Base-by-base conservation (phyloP, 1,140 invertebrate genomes). In the Babylonia areolata region DNA sequence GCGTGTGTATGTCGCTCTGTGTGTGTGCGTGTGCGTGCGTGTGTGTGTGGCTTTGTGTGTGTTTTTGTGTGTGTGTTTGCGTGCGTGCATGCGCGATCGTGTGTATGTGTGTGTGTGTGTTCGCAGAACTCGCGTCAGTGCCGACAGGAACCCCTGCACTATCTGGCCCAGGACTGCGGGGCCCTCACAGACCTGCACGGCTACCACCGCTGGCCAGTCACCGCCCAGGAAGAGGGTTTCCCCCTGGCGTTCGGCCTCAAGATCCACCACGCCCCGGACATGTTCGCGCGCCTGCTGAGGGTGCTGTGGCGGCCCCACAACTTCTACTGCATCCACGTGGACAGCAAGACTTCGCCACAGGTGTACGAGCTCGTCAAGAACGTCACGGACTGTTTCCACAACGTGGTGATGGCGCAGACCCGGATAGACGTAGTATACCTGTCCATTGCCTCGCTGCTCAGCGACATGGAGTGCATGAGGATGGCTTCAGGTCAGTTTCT, bases 261-360 rank as follows among this genome's bases (percentile, higher is more conserved):
- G 81, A 88, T 93, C 88, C 90, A 92, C 80, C 84, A 77, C 17
- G 86, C 87, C 35, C 84, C 90, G 0, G 88, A 91, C 75, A 93
- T 94, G 88, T 88, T 90, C 0, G 92, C 94, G 85, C 90, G 91
- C 51, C 85, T 94, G 23, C 83, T 94, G n/a, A 69, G 92, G 20
- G 87, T 89, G 0, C 92, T 94, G 39, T 94, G 94, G 78, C 83
- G 91, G 12, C 91, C 92, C 9, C 93, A 94, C 40, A 94, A 94
- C 87, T 88, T 91, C 39, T 94, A 94, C 87, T 94, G 94, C 88
- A 89, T 94, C 54, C 93, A 94, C 84, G 89, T 94, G 23, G 94
- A 94, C 85, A 84, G 54, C 17, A 91, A 91, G 51, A 64, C 90
- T 0, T 75, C 85, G 31, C 37, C 40, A 9, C 78, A 87, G 5